Conservation (phyloP, 2,888 invertebrate species). For the Ommatoiulus sabulosus region DNA sequence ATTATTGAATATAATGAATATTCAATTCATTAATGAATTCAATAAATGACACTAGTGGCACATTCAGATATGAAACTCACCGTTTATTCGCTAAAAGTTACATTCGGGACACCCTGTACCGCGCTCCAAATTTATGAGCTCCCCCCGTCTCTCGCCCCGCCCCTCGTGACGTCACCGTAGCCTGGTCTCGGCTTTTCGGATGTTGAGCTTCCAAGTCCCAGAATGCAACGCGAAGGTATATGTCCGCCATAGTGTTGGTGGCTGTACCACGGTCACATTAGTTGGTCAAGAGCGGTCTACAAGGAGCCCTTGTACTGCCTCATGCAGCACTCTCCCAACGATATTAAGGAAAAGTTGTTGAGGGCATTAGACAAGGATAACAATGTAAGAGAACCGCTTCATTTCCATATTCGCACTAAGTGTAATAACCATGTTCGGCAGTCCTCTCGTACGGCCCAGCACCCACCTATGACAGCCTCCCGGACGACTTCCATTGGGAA, state of each 20-base stretch:
- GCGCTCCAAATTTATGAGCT: background rate
- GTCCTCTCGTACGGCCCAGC: conserved; percentile 26
- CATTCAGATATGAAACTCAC: too few relatives aligned
- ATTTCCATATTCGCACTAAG: conserved; percentile 26
- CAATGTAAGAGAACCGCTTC: conserved; percentile 82
- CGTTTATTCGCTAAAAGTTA: too few relatives aligned
- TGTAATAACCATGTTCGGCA: background rate
- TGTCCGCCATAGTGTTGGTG: conserved; percentile 71
- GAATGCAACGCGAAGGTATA: conserved; percentile 60
- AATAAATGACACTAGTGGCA: too few relatives aligned
- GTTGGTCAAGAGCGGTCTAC: conserved; percentile 66
- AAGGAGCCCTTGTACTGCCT: conserved; percentile 69
- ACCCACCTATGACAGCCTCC: conserved; percentile 53
- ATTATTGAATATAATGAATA: too few relatives aligned
- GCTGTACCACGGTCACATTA: conserved; percentile 68
- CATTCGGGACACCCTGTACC: background rate
- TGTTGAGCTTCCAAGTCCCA: conserved; percentile 35
- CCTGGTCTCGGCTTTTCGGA: background rate
- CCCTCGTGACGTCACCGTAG: conserved; percentile 52
- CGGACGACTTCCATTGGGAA: background rate
- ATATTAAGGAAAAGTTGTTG: conserved; percentile 95
- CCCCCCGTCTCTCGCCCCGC: background rate
- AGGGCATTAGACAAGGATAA: conserved; percentile 96
- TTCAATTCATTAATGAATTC: too few relatives aligned
- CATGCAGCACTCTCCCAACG: conserved; percentile 73